Evolutionary conservation across 2,888 invertebrate genomes (phyloP).

Genomic region (Griposia aprilina): DNA sequence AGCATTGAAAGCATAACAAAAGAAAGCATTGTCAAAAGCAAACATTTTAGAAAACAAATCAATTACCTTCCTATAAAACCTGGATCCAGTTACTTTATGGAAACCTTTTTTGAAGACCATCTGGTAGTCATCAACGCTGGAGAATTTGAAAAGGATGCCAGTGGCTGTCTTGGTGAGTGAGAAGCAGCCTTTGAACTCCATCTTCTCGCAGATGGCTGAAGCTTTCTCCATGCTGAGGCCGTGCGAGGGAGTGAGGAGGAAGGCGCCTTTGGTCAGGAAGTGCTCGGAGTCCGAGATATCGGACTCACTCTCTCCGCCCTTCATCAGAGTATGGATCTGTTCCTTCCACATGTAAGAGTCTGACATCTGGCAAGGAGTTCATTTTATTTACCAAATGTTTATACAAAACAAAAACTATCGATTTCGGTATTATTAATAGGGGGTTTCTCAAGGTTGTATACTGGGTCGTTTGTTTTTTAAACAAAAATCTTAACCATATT

Average conservation of each 20-base stretch:
- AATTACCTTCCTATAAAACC: slow-evolving; percentile 96
- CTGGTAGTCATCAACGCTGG: slow-evolving; percentile 96
- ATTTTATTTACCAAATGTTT: slow-evolving; percentile 33
- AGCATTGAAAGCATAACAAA: slow-evolving; percentile 41
- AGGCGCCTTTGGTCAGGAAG: slow-evolving; percentile 95
- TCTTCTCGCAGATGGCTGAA: slow-evolving; percentile 96
- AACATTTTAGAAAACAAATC: slow-evolving; percentile 59
- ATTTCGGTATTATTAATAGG: not conserved
- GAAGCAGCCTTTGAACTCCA: slow-evolving; percentile 96
- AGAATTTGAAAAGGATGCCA: slow-evolving; percentile 96
- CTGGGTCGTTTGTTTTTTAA: not conserved
- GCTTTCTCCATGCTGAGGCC: slow-evolving; percentile 96
- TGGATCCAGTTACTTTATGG: slow-evolving; percentile 96
- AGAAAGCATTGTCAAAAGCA: slow-evolving; percentile 51
- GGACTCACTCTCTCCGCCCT: slow-evolving; percentile 95
- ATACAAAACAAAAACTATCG: not conserved
- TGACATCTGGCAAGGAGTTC: slow-evolving; percentile 82
- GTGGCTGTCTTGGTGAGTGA: slow-evolving; percentile 96
- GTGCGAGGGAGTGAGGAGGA: slow-evolving; percentile 96
- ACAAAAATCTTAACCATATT: not conserved
- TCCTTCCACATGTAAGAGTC: slow-evolving; percentile 90
- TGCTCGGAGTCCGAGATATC: slow-evolving; percentile 94
- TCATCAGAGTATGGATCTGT: slow-evolving; percentile 90
- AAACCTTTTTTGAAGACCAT: slow-evolving; percentile 96
- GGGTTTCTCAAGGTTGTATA: slow-evolving; percentile 19